A percentile compares a stretch with the other conserved stretches of the same genome.
Conservation (phyloP, 1,140 invertebrate genomes). For the Vanessa atalanta region DNA sequence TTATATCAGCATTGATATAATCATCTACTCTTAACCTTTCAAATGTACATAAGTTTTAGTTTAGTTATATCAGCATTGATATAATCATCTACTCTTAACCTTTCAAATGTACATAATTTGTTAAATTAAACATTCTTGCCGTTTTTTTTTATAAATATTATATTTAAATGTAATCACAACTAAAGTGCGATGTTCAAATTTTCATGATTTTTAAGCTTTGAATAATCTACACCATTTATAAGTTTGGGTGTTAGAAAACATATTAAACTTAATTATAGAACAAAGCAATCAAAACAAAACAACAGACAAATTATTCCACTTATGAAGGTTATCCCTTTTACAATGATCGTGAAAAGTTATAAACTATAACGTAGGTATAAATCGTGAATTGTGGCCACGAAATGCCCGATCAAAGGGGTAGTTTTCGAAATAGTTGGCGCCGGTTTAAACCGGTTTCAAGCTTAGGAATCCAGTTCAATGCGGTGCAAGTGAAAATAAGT, state of each 20-base stretch:
- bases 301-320: constrained; percentile 1
- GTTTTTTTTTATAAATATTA: too few species aligned
- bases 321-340: constrained; percentile 4
- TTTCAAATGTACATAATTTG: too few species aligned
- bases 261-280: background rate
- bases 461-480: constrained; percentile 44
- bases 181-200: background rate
- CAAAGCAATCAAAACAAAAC: background rate
- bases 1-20: too few species aligned
- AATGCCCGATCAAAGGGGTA: constrained; percentile 57
- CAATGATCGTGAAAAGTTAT: constrained; percentile 2
- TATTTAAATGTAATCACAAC: too few species aligned
- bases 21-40: too few species aligned
- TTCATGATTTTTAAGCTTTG: background rate
- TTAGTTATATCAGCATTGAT: too few species aligned
- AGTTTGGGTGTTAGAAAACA: background rate
- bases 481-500: constrained; percentile 45
- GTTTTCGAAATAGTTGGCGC: constrained; percentile 56
- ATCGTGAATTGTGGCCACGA: constrained; percentile 52
- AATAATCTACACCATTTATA: background rate
- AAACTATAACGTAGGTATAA: constrained; percentile 29
- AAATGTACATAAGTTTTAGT: too few species aligned
- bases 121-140: too few species aligned
- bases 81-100: too few species aligned
- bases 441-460: constrained; percentile 45